Conservation (phyloP, 2,797 vertebrate genomes). For the Meriones psammophilus region DNA sequence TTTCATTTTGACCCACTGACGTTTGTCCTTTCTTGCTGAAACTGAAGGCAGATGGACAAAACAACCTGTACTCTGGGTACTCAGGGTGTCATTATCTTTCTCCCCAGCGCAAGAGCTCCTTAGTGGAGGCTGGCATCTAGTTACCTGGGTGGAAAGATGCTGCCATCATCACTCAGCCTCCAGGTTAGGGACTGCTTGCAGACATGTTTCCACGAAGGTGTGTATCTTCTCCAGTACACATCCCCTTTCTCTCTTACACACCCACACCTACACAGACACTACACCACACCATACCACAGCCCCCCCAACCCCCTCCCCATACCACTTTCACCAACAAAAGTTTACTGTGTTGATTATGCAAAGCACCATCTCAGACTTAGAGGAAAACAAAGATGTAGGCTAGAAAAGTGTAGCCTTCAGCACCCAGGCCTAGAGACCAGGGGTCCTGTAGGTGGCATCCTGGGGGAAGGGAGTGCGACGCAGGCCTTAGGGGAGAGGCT, state of each 20-base stretch:
- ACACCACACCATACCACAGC: too few species aligned
- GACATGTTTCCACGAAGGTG: background rate
- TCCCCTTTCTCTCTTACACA: background rate
- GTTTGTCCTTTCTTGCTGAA: slow-evolving; percentile 41
- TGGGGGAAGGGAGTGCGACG: background rate
- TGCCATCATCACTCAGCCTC: background rate
- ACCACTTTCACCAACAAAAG: background rate
- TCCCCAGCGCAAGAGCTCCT: background rate
- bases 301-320: too few species aligned
- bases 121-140: background rate
- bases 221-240: background rate
- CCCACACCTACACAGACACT: background rate
- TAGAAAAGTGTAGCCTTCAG: background rate
- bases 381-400: background rate
- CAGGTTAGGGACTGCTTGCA: background rate
- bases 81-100: too few species aligned
- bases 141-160: background rate
- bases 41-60: slow-evolving; percentile 13
- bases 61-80: background rate
- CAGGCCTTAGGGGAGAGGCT: background rate
- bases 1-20: background rate
- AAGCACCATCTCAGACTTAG: background rate
- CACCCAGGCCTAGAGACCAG: background rate
- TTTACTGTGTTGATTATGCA: background rate
- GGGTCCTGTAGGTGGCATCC: background rate